These are phyloP conservation scores for Serripes groenlandicus DNA, from an alignment of 2,888 invertebrate genomes.

Conservation along the genomic window DNA sequence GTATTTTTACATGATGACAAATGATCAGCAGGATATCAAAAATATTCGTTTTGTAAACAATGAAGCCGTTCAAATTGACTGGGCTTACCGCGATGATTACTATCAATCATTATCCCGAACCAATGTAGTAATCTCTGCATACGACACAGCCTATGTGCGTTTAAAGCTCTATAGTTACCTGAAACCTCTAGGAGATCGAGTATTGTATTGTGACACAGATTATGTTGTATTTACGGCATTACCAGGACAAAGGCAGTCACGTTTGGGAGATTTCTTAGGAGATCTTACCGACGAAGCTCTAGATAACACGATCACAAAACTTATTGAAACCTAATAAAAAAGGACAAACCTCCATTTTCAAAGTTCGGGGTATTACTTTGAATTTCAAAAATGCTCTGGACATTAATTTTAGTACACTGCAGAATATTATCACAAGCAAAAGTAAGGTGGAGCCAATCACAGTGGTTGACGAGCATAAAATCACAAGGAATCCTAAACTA, in stretches of 20 bases:
- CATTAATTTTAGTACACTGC: constrained; percentile 34
- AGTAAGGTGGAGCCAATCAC: constrained; percentile 9
- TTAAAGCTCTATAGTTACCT: constrained; percentile 57
- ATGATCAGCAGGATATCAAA: constrained; percentile 50
- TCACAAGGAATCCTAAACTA: constrained; percentile 16
- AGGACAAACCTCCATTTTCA: constrained; percentile 39
- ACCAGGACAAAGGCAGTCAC: constrained; percentile 59
- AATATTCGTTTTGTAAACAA: constrained; percentile 51
- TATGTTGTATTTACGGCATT: constrained; percentile 51
- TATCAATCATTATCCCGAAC: constrained; percentile 42
- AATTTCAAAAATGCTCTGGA: constrained; percentile 43
- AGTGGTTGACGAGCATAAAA: constrained; percentile 23
- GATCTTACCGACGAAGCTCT: constrained; percentile 84
- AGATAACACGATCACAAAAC: constrained; percentile 34
- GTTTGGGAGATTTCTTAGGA: constrained; percentile 79
- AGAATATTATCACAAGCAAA: constrained; percentile 22
- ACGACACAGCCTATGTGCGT: constrained; percentile 59
- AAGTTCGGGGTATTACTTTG: constrained; percentile 41
- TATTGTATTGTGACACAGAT: constrained; percentile 61
- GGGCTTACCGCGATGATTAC: constrained; percentile 39
- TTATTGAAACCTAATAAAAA: constrained; percentile 29
- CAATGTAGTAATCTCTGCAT: constrained; percentile 60
- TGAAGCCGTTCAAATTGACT: constrained; percentile 49
- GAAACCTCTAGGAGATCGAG: constrained; percentile 38
- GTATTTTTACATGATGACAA: constrained; percentile 33